Base-by-base conservation (phyloP, 1,140 invertebrate genomes). In the Phenacoccus solenopsis region DNA sequence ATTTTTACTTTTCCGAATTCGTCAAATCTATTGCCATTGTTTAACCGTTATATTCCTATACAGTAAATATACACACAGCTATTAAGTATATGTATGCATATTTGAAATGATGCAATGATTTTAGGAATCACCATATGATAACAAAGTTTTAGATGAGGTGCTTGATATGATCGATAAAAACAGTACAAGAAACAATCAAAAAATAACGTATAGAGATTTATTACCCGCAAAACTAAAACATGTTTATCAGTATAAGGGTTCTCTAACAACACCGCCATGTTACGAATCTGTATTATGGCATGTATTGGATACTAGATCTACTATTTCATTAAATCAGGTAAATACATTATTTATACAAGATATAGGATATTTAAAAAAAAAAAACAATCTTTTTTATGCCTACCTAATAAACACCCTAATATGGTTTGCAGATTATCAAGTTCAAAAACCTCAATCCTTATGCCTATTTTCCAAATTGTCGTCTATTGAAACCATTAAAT, bases 221-320 rank as follows among this genome's bases (percentile, higher is more conserved):
- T 70, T 87, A 21, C 85, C 86, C 4, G 78, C 77, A 61, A 79
- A 84, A 74, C 76, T 73, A 30, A 79, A 77, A 1, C 79, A 77
- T 0, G 88, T 84, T 76, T 90, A 84, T 75, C 79, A 84, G 1
- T 92, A 92, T 74, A 74, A 82, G 3, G 90, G 90, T 1, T 90
- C 88, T 0, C 78, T 91, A 38, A 91, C 90, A 1, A 90, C 89
- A 4, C 90, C 90, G 1, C 79, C 78, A 0, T 92, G 90, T 73
- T 82, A 83, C 56, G 88, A 91, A 75, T 81, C 82, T 22, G 88
- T 91, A 1, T 82, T 83, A 1, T 92, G 90, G 90, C 87, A 87
- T 5, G 80, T 92, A 1, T 82, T 90, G 69, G 80, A 83, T 0
- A 78, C 84, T 35, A 83, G 83, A 49, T 76, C 85, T 24, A 79